Percentiles rank a stretch among this genome's conserved stretches.
Conservation (phyloP, 1,140 invertebrate species). For the Chelonus insularis region DNA sequence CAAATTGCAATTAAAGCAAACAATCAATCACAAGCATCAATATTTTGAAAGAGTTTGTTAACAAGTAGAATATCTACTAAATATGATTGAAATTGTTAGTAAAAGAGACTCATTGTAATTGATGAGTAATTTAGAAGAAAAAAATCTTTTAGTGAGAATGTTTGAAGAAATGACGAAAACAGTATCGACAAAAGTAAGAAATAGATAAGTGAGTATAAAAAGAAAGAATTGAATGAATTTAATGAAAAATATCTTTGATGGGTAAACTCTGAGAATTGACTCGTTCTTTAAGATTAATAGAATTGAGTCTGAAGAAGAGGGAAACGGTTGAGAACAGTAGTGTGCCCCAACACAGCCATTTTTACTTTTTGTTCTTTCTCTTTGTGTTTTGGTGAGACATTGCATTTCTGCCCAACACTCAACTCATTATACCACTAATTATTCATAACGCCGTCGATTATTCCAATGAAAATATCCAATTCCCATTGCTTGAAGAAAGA, state of each 20-base stretch:
- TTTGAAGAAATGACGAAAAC: neutral
- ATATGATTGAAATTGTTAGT: too few species aligned
- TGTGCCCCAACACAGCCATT: slow-evolving; percentile 39
- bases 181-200: slow-evolving; percentile 1
- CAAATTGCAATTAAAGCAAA: too few species aligned
- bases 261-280: neutral
- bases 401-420: slow-evolving; percentile 56
- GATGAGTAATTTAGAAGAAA: too few species aligned
- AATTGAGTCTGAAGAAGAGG: slow-evolving; percentile 14
- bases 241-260: neutral
- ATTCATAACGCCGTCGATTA: slow-evolving; percentile 54
- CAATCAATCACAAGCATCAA: too few species aligned
- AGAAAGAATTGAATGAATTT: neutral
- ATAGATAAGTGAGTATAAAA: too few species aligned
- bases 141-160: too few species aligned
- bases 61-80: too few species aligned
- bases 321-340: slow-evolving; percentile 52
- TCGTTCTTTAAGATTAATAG: slow-evolving; percentile 11
- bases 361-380: slow-evolving; percentile 48
- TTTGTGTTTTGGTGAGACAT: slow-evolving; percentile 56
- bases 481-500: slow-evolving; percentile 28
- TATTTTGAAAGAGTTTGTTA: too few species aligned
- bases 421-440: slow-evolving; percentile 62
- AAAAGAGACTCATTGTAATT: too few species aligned
- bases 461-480: slow-evolving; percentile 50